Conservation (phyloP, 2,888 invertebrate genomes). For the Drosophila villosipedis region DNA sequence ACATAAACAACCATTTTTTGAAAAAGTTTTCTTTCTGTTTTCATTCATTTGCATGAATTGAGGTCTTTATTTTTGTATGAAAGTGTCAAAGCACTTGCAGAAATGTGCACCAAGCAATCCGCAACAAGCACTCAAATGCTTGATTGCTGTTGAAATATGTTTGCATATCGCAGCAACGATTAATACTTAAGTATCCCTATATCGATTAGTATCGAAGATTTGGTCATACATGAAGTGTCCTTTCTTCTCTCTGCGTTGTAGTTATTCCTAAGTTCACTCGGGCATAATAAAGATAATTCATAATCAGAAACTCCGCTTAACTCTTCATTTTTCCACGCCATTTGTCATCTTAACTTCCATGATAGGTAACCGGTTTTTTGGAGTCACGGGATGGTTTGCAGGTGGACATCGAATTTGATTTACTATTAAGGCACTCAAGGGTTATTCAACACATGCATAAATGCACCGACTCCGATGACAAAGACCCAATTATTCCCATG, state of each 20-base stretch:
- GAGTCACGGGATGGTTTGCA: slow-evolving; percentile 14
- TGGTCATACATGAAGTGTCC: no score
- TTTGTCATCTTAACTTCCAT: background rate
- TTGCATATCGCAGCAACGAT: no score
- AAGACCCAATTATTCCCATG: slow-evolving; percentile 24
- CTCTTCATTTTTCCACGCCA: no score
- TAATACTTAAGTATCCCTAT: no score
- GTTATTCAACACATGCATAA: background rate
- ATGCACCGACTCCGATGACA: background rate
- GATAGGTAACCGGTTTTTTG: background rate
- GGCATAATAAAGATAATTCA: no score
- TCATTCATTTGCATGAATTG: slow-evolving; percentile 31
- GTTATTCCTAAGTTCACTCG: no score
- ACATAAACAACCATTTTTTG: background rate
- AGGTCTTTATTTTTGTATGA: slow-evolving; percentile 6
- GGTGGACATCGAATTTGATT: background rate
- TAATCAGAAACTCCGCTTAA: no score
- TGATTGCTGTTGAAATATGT: background rate
- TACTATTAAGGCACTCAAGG: background rate
- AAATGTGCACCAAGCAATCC: slow-evolving; percentile 3
- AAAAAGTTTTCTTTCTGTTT: slow-evolving; percentile 25
- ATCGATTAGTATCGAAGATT: no score
- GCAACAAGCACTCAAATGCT: background rate
- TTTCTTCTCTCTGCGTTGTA: no score
- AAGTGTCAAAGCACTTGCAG: slow-evolving; percentile 20